Percentiles rank a stretch among this genome's conserved stretches.
Conservation (phyloP, 2,888 invertebrate species). For the Petrolisthes cinctipes region DNA sequence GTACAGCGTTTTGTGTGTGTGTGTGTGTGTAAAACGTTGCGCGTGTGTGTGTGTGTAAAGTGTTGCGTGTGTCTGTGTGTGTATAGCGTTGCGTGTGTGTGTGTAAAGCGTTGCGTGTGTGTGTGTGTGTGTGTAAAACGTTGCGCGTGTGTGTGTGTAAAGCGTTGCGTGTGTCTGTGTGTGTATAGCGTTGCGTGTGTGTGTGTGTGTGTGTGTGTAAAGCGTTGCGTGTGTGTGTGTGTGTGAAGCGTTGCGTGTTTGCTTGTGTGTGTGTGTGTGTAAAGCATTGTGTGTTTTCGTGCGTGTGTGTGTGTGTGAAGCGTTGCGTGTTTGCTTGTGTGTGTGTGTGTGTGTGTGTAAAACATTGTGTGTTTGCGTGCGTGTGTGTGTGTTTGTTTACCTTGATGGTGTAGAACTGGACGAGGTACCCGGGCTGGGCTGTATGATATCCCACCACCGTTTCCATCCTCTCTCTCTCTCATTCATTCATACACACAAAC, state of each 20-base stretch:
- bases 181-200: too few relatives aligned
- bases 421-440: conserved; percentile 36
- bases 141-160: too few relatives aligned
- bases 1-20: too few relatives aligned
- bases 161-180: too few relatives aligned
- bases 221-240: not conserved
- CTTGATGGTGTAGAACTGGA: conserved; percentile 50
- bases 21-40: too few relatives aligned
- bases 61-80: too few relatives aligned
- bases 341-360: not conserved
- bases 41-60: too few relatives aligned
- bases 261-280: too few relatives aligned
- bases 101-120: not conserved
- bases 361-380: not conserved
- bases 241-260: too few relatives aligned
- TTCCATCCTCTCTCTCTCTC: conserved; percentile 27
- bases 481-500: not conserved
- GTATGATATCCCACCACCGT: conserved; percentile 49
- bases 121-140: not conserved
- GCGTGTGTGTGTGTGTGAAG: too few relatives aligned
- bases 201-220: not conserved
- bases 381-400: conserved; percentile 2
- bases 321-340: too few relatives aligned
- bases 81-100: not conserved
- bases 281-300: too few relatives aligned